Conservation (phyloP, 1,140 invertebrate species). For the Chymomyza costata region DNA sequence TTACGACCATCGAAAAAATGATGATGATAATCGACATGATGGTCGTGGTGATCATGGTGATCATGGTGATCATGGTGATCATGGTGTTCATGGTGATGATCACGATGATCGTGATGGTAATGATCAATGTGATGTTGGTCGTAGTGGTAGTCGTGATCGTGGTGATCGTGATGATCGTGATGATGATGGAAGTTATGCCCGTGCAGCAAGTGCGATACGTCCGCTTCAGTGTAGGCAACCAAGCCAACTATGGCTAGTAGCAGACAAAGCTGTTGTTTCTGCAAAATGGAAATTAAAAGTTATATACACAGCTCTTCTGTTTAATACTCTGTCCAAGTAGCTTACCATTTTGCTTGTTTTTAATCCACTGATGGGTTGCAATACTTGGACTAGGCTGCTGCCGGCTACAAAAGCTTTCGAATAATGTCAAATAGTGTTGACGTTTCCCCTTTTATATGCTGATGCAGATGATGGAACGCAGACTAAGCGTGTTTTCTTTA, state of each 20-base stretch:
- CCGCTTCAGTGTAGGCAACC: conserved; percentile 19
- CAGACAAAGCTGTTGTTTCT: conserved; percentile 39
- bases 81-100: conserved; percentile 2
- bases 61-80: conserved; percentile 17
- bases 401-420: conserved; percentile 39
- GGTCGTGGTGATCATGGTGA: conserved; percentile 28
- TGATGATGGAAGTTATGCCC: conserved; percentile 21
- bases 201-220: conserved; percentile 49
- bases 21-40: conserved; percentile 18
- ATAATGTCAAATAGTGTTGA: conserved; percentile 43
- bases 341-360: conserved; percentile 44
- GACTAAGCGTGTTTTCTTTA: conserved; percentile 58
- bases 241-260: conserved; percentile 39
- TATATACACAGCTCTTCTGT: not conserved
- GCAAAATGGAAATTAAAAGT: not conserved
- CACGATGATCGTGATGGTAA: too few species aligned
- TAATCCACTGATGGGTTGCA: conserved; percentile 12
- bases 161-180: conserved; percentile 6
- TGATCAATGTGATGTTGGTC: not conserved
- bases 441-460: conserved; percentile 46
- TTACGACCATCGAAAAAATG: conserved; percentile 14
- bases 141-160: not conserved
- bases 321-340: too few species aligned
- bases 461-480: conserved; percentile 1
- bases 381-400: conserved; percentile 41